A percentile compares a stretch with the other conserved stretches of the same genome.
Evolutionary conservation across 2,888 invertebrate genomes (phyloP).

Genomic region (Margaritifera margaritifera): DNA sequence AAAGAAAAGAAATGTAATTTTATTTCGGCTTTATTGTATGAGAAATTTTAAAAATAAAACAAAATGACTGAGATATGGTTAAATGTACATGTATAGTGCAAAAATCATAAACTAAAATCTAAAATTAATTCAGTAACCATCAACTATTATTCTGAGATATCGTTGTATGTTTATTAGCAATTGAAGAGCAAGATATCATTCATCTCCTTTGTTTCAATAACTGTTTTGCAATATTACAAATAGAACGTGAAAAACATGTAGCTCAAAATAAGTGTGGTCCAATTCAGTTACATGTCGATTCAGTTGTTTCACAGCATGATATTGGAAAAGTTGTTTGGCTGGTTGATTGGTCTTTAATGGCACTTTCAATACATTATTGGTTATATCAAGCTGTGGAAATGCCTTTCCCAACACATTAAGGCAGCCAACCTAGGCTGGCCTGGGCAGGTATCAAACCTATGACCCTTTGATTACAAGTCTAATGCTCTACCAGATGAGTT

Average conservation of each 20-base stretch:
- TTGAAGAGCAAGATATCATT: neutral
- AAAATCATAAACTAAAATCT: neutral
- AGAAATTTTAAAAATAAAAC: neutral
- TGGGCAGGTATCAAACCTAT: too few relatives aligned
- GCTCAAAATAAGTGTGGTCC: too few relatives aligned
- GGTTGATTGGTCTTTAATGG: too few relatives aligned
- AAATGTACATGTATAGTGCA: slow-evolving; percentile 2
- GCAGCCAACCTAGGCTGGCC: too few relatives aligned
- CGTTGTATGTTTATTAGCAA: neutral
- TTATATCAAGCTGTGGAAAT: too few relatives aligned
- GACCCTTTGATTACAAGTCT: too few relatives aligned
- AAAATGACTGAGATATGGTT: neutral
- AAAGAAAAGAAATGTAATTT: neutral
- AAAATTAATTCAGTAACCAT: neutral
- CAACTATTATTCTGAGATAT: neutral
- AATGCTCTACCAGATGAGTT: too few relatives aligned
- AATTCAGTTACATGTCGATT: neutral
- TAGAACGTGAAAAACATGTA: too few relatives aligned
- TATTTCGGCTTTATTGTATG: neutral
- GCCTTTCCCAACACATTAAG: too few relatives aligned
- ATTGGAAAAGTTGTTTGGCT: too few relatives aligned
- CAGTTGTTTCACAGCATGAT: neutral
- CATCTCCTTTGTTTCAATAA: neutral
- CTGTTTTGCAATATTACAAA: too few relatives aligned
- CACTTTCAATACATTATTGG: too few relatives aligned